Percentiles rank a stretch among this genome's conserved stretches.
Conservation (phyloP, 1,140 invertebrate species). For the Drosophila sucinea region DNA sequence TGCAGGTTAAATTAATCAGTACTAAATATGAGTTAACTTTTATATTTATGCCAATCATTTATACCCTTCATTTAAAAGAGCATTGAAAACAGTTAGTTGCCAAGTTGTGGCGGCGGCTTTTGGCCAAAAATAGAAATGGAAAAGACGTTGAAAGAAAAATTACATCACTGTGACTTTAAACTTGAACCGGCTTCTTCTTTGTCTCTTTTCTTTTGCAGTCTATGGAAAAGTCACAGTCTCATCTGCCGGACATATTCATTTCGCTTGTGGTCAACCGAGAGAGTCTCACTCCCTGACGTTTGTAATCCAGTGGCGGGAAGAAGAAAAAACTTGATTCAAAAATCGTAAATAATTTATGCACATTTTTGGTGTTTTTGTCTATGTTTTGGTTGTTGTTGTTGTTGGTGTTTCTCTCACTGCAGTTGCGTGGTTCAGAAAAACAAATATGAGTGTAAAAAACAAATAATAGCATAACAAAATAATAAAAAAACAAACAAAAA, state of each 20-base stretch:
- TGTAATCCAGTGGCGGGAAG: neutral
- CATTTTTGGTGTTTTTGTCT: slow-evolving; percentile 38
- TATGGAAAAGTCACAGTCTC: slow-evolving; percentile 17
- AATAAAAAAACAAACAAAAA: slow-evolving; percentile 33
- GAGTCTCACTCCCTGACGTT: neutral
- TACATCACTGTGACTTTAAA: slow-evolving; percentile 66
- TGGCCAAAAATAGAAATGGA: slow-evolving; percentile 63
- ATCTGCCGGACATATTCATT: slow-evolving; percentile 17
- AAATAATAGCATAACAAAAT: slow-evolving; percentile 36
- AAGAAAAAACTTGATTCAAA: slow-evolving; percentile 13
- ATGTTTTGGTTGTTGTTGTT: slow-evolving; percentile 5
- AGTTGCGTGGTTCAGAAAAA: slow-evolving; percentile 14
- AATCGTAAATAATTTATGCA: slow-evolving; percentile 64
- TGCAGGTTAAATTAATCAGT: too few species aligned
- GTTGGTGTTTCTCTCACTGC: slow-evolving; percentile 6
- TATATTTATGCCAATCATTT: too few species aligned
- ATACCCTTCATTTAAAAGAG: slow-evolving; percentile 5
- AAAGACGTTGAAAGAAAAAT: slow-evolving; percentile 49
- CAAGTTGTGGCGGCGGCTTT: slow-evolving; percentile 59
- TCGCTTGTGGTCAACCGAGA: neutral
- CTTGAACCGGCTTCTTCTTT: slow-evolving; percentile 49
- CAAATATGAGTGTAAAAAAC: slow-evolving; percentile 40
- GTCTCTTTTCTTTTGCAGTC: neutral
- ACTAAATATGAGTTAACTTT: too few species aligned
- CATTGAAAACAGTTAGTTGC: slow-evolving; percentile 34